Percentiles rank a stretch among this genome's conserved stretches.
These are phyloP conservation scores for Cyclina sinensis DNA, from an alignment of 1,140 invertebrate genomes.

Conservation along the genomic window DNA sequence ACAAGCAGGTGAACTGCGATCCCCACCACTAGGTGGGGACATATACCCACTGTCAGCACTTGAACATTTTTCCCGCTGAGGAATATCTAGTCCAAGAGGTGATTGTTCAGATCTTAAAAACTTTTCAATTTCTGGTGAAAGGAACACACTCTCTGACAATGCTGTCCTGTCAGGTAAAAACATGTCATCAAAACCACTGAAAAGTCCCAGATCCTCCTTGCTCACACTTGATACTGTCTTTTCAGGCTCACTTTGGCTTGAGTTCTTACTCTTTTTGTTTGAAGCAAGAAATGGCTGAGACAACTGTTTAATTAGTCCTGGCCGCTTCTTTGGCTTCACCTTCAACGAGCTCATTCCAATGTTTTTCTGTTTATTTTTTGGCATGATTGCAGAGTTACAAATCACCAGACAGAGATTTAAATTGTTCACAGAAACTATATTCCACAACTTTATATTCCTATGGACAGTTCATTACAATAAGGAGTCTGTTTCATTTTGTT, in stretches of 20 bases:
- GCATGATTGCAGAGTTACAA: constrained; percentile 31
- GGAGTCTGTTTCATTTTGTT: too few species aligned
- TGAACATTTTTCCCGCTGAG: constrained; percentile 34
- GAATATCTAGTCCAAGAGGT: constrained; percentile 44
- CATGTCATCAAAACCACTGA: constrained; percentile 65
- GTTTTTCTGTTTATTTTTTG: constrained; percentile 42
- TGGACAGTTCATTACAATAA: too few species aligned
- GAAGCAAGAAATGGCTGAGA: constrained; percentile 53
- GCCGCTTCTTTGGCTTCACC: constrained; percentile 60
- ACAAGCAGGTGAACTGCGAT: constrained; percentile 9
- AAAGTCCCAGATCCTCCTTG: constrained; percentile 53
- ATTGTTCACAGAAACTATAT: background rate
- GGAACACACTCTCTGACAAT: constrained; percentile 39
- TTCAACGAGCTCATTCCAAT: constrained; percentile 57
- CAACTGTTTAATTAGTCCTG: constrained; percentile 51
- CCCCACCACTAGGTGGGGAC: constrained; percentile 30
- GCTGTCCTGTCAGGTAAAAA: constrained; percentile 41
- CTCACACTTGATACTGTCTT: background rate
- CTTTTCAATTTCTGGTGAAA: constrained; percentile 52
- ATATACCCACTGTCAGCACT: constrained; percentile 61
- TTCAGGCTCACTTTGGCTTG: background rate
- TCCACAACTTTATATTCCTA: background rate
- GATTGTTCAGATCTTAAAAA: constrained; percentile 18
- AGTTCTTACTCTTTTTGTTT: constrained; percentile 52
- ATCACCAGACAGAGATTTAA: background rate